Conservation (phyloP, 2,113 vertebrate species). For the Brienomyrus longianalis region DNA sequence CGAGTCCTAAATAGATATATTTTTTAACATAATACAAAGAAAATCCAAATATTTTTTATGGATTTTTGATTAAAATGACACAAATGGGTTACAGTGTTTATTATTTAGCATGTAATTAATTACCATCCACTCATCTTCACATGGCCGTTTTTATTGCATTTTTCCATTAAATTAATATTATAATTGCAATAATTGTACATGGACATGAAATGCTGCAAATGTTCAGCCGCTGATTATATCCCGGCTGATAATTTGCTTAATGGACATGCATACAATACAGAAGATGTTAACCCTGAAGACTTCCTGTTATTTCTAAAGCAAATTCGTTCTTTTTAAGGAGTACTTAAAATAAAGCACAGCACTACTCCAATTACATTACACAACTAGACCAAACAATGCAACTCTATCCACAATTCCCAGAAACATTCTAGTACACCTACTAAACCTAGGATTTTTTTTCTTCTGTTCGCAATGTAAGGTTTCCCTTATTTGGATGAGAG, state of each 20-base stretch:
- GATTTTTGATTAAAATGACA: neutral
- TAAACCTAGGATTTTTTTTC: neutral
- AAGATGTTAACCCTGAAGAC: neutral
- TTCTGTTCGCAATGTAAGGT: neutral
- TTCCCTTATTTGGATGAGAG: neutral
- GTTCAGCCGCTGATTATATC: neutral
- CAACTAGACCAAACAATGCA: neutral
- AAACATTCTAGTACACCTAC: neutral
- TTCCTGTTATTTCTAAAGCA: neutral
- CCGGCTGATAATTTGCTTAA: neutral
- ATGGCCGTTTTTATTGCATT: neutral
- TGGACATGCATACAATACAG: neutral
- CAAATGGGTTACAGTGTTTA: neutral
- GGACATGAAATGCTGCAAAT: neutral
- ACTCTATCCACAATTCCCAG: neutral
- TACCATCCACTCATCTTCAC: neutral
- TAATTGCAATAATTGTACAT: conserved; percentile 6
- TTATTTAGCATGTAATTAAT: neutral
- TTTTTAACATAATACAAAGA: neutral
- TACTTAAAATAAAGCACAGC: neutral
- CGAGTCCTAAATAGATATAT: neutral
- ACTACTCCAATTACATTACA: neutral
- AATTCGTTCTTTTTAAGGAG: neutral
- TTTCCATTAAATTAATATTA: conserved; percentile 8
- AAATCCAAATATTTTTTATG: neutral